Percentiles rank a stretch among this genome's conserved stretches.
Conservation (phyloP, 2,113 vertebrate genomes). For the Ascaphus truei region DNA sequence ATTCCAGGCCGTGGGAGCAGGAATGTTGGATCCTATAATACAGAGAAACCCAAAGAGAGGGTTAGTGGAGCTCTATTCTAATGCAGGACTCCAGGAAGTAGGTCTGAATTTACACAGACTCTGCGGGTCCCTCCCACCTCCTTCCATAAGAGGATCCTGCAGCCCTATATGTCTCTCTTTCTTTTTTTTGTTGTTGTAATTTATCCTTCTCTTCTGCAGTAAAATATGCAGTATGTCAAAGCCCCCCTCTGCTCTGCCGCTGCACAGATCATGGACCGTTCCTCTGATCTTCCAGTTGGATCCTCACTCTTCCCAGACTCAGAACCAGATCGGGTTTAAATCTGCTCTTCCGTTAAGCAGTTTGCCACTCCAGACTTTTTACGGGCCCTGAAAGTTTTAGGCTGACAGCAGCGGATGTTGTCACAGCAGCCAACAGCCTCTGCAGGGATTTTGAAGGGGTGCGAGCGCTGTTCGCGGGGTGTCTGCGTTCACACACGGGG, state of each 20-base stretch:
- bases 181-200: neutral
- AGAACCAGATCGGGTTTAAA: neutral
- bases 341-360: too few species aligned
- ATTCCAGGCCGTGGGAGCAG: conserved; percentile 65
- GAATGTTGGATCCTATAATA: conserved; percentile 57
- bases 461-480: too few species aligned
- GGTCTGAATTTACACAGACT: neutral
- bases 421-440: too few species aligned
- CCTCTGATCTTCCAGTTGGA: neutral
- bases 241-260: neutral
- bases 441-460: too few species aligned
- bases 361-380: too few species aligned
- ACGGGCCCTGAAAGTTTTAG: too few species aligned
- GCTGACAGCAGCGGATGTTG: too few species aligned
- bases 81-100: neutral
- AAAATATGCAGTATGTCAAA: neutral
- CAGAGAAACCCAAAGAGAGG: neutral
- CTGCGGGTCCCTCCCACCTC: neutral
- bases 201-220: neutral
- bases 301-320: neutral
- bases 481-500: too few species aligned
- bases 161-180: conserved; percentile 23
- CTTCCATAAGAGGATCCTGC: conserved; percentile 3
- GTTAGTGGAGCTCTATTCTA: neutral
- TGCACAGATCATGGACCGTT: neutral